Conservation (phyloP, 2,797 vertebrate species). For the Odontamblyopus rebecca region DNA sequence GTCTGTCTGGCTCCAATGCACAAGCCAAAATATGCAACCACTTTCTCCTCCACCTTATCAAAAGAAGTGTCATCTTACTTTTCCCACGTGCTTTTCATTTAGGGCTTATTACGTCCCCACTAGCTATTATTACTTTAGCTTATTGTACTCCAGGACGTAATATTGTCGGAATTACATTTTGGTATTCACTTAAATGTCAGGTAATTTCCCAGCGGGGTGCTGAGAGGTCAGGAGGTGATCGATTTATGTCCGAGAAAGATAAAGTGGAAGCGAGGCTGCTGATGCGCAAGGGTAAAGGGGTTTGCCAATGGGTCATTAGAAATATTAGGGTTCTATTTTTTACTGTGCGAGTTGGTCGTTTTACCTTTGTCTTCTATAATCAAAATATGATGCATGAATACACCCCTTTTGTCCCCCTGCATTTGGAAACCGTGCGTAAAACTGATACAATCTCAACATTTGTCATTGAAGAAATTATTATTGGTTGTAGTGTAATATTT, state of each 20-base stretch:
- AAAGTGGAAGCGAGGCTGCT: slow-evolving; percentile 15
- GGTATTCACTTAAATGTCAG: slow-evolving; percentile 33
- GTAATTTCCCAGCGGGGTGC: slow-evolving; percentile 44
- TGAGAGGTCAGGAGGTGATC: slow-evolving; percentile 51
- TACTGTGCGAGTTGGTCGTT: not conserved
- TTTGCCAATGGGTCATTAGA: slow-evolving; percentile 28
- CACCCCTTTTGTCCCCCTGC: slow-evolving; percentile 15
- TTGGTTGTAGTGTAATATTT: no score
- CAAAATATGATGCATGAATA: slow-evolving; percentile 21
- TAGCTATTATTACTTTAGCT: slow-evolving; percentile 7
- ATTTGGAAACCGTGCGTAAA: slow-evolving; percentile 7
- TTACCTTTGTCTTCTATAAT: slow-evolving; percentile 15
- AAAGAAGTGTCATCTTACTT: not conserved
- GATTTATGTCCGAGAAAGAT: slow-evolving; percentile 40
- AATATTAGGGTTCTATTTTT: not conserved
- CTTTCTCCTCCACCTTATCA: not conserved
- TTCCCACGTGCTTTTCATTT: slow-evolving; percentile 3
- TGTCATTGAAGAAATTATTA: not conserved
- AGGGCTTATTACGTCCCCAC: not conserved
- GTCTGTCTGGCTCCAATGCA: not conserved
- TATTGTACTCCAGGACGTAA: slow-evolving; percentile 20
- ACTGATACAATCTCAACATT: not conserved
- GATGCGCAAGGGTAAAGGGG: slow-evolving; percentile 10
- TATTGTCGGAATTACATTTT: slow-evolving; percentile 24
- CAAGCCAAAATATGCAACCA: slow-evolving; percentile 1